Evolutionary conservation across 1,140 invertebrate species (phyloP).

Genomic region (Cydia amplana): DNA sequence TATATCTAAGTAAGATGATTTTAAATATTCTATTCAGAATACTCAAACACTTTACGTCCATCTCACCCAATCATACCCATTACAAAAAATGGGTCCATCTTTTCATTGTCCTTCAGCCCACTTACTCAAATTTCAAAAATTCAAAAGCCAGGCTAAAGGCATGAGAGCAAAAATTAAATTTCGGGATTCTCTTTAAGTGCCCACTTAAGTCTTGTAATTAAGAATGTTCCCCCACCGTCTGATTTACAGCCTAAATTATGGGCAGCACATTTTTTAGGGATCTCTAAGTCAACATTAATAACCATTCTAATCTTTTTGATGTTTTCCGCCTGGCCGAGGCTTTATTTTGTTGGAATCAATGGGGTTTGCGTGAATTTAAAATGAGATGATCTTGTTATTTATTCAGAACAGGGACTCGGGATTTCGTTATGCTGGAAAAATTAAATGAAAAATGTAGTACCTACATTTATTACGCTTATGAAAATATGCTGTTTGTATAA

Average conservation of each 20-base stretch:
- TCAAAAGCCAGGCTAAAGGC: slow-evolving; percentile 4
- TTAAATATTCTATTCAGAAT: too few species aligned
- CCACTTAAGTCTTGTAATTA: slow-evolving; percentile 37
- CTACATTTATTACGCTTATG: not conserved
- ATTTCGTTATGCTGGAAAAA: not conserved
- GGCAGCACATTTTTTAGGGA: slow-evolving; percentile 29
- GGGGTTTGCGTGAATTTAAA: slow-evolving; percentile 12
- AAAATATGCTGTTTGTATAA: not conserved
- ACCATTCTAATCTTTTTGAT: slow-evolving; percentile 26
- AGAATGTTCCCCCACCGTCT: slow-evolving; percentile 36
- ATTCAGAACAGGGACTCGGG: not conserved
- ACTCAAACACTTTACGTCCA: too few species aligned
- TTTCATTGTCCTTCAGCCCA: not conserved
- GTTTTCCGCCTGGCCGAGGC: not conserved
- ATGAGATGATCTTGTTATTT: not conserved
- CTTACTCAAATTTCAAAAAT: not conserved
- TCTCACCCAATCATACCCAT: not conserved
- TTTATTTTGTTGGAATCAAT: slow-evolving; percentile 26
- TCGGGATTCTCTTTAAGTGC: slow-evolving; percentile 34
- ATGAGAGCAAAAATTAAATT: slow-evolving; percentile 42
- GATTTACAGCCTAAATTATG: slow-evolving; percentile 40
- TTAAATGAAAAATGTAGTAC: not conserved
- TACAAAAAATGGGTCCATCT: not conserved
- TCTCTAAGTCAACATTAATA: slow-evolving; percentile 31
- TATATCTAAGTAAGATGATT: too few species aligned